A percentile compares a stretch with the other conserved stretches of the same genome.
Evolutionary conservation across 2,888 invertebrate species (phyloP).

Genomic region (Ochropacha duplaris): DNA sequence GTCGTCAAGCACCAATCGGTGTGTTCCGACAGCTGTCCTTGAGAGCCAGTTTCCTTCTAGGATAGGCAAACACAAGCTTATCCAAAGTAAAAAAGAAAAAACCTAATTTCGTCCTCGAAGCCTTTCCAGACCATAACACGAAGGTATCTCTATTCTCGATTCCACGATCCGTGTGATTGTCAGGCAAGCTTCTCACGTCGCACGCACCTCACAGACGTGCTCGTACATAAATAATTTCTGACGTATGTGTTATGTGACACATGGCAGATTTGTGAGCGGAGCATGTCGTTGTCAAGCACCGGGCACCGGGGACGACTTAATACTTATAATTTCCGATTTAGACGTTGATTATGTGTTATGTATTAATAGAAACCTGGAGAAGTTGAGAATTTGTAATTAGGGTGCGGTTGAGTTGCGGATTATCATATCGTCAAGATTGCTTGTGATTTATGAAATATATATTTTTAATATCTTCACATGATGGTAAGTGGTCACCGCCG

Average conservation of each 20-base stretch:
- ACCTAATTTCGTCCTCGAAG: background rate
- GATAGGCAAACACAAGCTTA: too few relatives aligned
- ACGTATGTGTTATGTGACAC: background rate
- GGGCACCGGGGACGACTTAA: background rate
- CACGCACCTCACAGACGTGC: background rate
- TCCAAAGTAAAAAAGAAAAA: background rate
- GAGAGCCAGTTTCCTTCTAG: too few relatives aligned
- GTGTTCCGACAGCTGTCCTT: too few relatives aligned
- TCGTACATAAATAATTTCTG: background rate
- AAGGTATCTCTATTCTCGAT: background rate
- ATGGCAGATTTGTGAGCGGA: conserved; percentile 1
- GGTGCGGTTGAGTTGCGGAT: background rate
- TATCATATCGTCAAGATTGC: background rate
- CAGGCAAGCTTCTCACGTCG: background rate
- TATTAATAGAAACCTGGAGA: background rate
- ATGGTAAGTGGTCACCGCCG: too few relatives aligned
- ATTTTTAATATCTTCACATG: too few relatives aligned
- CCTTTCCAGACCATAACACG: background rate
- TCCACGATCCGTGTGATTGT: background rate
- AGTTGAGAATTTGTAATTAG: background rate
- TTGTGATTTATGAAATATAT: too few relatives aligned
- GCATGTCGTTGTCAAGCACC: background rate
- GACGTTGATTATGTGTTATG: background rate
- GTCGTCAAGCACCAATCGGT: too few relatives aligned
- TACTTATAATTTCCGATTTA: background rate